Conservation (phyloP, 1,140 invertebrate species). For the Lamellibrachia luymesi region DNA sequence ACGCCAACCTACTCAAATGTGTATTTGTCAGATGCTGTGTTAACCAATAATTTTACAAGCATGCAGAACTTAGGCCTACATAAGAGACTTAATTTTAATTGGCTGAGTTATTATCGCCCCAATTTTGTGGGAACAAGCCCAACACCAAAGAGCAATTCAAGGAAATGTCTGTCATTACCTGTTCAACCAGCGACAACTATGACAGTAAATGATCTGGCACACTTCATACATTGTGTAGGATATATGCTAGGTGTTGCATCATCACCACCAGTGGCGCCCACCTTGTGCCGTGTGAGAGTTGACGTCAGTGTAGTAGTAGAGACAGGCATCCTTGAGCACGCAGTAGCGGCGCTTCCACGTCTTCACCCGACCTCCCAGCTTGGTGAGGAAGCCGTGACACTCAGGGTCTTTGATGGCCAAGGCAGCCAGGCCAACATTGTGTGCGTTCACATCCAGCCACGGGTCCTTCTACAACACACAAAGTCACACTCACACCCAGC, state of each 20-base stretch:
- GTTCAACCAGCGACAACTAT: too few relatives aligned
- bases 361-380: slow-evolving; percentile 69
- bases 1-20: too few relatives aligned
- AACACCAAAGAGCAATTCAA: too few relatives aligned
- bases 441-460: slow-evolving; percentile 72
- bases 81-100: too few relatives aligned
- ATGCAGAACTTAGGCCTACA: too few relatives aligned
- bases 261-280: slow-evolving; percentile 48
- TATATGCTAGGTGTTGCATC: neutral
- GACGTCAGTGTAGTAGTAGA: slow-evolving; percentile 89
- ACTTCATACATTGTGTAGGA: too few relatives aligned
- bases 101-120: too few relatives aligned
- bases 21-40: too few relatives aligned
- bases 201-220: too few relatives aligned
- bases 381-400: slow-evolving; percentile 86
- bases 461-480: slow-evolving; percentile 59
- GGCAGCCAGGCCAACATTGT: slow-evolving; percentile 58
- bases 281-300: slow-evolving; percentile 83
- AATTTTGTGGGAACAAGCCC: too few relatives aligned
- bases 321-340: slow-evolving; percentile 89
- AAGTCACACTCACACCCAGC: neutral
- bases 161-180: too few relatives aligned
- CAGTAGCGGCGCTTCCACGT: slow-evolving; percentile 89
- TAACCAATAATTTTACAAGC: too few relatives aligned
- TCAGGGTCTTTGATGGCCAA: slow-evolving; percentile 75